These are phyloP conservation scores for Cartodere bifasciata DNA, from an alignment of 2,888 invertebrate species.

Conservation along the genomic window DNA sequence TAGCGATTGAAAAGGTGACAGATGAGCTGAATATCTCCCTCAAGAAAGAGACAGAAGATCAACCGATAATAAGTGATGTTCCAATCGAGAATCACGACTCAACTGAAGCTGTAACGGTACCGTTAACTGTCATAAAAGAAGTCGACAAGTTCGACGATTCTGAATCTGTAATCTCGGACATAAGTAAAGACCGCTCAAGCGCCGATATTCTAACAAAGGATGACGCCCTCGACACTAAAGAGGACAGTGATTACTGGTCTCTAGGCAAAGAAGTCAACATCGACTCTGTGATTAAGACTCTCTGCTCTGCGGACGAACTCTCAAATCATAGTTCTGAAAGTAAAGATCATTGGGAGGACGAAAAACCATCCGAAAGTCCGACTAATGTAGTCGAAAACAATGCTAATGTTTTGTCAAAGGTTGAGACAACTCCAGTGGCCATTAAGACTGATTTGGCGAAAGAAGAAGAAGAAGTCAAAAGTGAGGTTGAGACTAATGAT, in stretches of 20 bases:
- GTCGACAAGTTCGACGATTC: conserved; percentile 29
- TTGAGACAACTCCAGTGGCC: too few species aligned
- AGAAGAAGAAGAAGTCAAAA: conserved; percentile 11
- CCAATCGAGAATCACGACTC: conserved; percentile 11
- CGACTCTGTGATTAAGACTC: conserved; percentile 67
- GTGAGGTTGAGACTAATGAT: conserved; percentile 7
- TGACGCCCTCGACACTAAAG: conserved; percentile 40
- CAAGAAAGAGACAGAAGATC: conserved; percentile 23
- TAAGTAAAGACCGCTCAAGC: conserved; percentile 29
- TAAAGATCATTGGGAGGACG: too few species aligned
- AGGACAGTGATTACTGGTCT: conserved; percentile 63
- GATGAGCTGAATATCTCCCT: conserved; percentile 27
- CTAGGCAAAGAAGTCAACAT: conserved; percentile 69
- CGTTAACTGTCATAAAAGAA: conserved; percentile 22
- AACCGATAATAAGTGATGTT: conserved; percentile 1
- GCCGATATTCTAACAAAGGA: conserved; percentile 33
- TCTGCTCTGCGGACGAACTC: conserved; percentile 41
- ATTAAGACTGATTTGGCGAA: too few species aligned
- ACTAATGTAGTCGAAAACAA: too few species aligned
- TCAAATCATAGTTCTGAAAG: conserved; percentile 33
- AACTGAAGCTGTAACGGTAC: conserved; percentile 1
- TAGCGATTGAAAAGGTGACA: conserved; percentile 27
- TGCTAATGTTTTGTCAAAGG: too few species aligned
- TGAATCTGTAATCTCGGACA: conserved; percentile 28
- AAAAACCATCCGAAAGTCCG: too few species aligned